phyloP scores from a whole-genome alignment of 2,113 vertebrate species.

The Callopanchax toddi region DNA sequence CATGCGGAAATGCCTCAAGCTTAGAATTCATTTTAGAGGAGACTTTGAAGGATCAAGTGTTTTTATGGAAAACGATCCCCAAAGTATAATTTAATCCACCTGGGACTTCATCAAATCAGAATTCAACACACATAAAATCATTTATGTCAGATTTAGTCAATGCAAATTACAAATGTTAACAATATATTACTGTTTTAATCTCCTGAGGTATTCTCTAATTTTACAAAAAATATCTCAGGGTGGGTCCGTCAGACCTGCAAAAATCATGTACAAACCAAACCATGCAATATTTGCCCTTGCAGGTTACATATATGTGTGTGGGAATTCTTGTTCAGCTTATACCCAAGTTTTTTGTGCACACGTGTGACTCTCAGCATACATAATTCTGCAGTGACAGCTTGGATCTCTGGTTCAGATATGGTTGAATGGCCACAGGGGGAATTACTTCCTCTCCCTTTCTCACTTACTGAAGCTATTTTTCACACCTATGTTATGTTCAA shows the following conservation, averaged over 20 bases:
- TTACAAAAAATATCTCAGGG: too few species aligned
- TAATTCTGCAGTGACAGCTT: conserved; percentile 47
- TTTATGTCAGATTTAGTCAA: too few species aligned
- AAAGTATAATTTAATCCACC: too few species aligned
- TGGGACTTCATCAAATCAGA: too few species aligned
- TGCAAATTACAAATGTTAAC: too few species aligned
- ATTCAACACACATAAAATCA: too few species aligned
- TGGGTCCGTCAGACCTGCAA: not conserved
- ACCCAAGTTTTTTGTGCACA: not conserved
- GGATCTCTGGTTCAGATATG: conserved; percentile 59
- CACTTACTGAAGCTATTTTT: conserved; percentile 50
- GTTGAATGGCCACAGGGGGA: conserved; percentile 53
- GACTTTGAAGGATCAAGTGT: too few species aligned
- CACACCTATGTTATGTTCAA: conserved; percentile 48
- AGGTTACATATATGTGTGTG: not conserved
- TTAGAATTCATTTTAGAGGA: too few species aligned
- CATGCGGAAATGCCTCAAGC: too few species aligned
- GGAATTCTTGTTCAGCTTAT: not conserved
- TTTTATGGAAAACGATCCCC: too few species aligned
- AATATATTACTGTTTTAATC: too few species aligned
- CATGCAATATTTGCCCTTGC: conserved; percentile 5
- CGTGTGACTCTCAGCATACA: conserved; percentile 21
- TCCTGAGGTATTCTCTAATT: too few species aligned
- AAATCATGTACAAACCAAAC: not conserved
- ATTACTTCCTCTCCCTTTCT: conserved; percentile 42